Conservation (phyloP, 2,888 invertebrate species). For the Hirtodrosophila trivittata region DNA sequence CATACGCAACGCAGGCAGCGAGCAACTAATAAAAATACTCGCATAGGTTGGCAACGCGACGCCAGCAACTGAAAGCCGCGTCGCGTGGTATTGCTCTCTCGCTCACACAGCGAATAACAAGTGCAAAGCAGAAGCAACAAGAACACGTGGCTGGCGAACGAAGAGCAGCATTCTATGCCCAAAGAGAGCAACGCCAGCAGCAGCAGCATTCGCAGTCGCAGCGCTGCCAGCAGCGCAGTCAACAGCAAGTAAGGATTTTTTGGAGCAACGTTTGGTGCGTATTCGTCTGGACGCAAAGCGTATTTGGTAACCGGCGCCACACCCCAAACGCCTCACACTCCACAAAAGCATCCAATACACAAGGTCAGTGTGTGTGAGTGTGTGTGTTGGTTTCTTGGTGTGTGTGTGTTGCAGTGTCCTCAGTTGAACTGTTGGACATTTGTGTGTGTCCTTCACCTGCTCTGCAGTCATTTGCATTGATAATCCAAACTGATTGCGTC, state of each 20-base stretch:
- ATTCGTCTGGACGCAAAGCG: constrained; percentile 31
- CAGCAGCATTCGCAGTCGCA: constrained; percentile 22
- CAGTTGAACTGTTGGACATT: constrained; percentile 41
- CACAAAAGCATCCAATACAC: constrained; percentile 2
- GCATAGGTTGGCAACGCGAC: constrained; percentile 46
- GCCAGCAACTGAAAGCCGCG: constrained; percentile 7
- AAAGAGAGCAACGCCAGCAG: constrained; percentile 35
- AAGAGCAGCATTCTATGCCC: constrained; percentile 44
- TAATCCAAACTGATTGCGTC: constrained; percentile 15
- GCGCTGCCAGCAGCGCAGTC: constrained; percentile 37
- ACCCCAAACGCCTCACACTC: constrained; percentile 21
- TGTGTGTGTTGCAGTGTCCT: constrained; percentile 15
- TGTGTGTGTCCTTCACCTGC: constrained; percentile 23
- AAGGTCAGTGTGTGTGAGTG: constrained; percentile 37
- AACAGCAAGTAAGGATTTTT: constrained; percentile 17
- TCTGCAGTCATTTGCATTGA: constrained; percentile 10
- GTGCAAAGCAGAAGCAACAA: constrained; percentile 55
- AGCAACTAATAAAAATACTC: background rate
- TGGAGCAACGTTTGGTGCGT: constrained; percentile 14
- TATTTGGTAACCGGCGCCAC: constrained; percentile 43
- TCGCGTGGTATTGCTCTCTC: background rate
- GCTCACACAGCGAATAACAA: constrained; percentile 60
- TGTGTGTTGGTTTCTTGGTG: constrained; percentile 31
- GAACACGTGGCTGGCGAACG: constrained; percentile 62
- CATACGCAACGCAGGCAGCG: constrained; percentile 12